Evolutionary conservation across 2,888 invertebrate genomes (phyloP).

Genomic region (Eupsilia transversa): DNA sequence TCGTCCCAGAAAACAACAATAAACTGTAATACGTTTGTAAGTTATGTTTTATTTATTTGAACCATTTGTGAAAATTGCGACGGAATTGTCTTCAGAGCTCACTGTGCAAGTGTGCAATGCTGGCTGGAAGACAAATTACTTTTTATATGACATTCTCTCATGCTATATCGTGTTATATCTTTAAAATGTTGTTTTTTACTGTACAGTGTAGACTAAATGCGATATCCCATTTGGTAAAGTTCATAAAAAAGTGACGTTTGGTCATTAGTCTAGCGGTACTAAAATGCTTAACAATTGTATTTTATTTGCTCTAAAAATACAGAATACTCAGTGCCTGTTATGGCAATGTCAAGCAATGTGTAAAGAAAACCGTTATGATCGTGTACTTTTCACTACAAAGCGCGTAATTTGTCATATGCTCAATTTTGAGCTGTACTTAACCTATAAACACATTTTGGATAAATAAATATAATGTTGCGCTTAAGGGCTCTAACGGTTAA

Average conservation of each 20-base stretch:
- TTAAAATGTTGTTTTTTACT: slow-evolving; percentile 19
- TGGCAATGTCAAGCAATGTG: background rate
- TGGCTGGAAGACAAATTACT: slow-evolving; percentile 54
- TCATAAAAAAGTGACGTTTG: background rate
- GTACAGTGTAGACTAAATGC: background rate
- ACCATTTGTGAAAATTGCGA: slow-evolving; percentile 53
- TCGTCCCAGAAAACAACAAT: slow-evolving; percentile 28
- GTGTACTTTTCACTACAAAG: background rate
- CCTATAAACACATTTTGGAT: slow-evolving; percentile 25
- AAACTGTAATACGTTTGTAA: slow-evolving; percentile 46
- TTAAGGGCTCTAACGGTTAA: slow-evolving; percentile 35
- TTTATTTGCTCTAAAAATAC: background rate
- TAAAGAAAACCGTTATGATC: slow-evolving; percentile 11
- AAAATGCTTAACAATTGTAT: background rate
- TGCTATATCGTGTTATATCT: slow-evolving; percentile 17
- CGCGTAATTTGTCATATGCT: slow-evolving; percentile 3
- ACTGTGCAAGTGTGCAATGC: slow-evolving; percentile 24
- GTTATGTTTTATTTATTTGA: slow-evolving; percentile 61
- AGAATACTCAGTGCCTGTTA: background rate
- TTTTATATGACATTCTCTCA: slow-evolving; percentile 46
- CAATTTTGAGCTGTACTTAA: slow-evolving; percentile 40
- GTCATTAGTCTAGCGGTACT: background rate
- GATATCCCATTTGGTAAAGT: slow-evolving; percentile 1
- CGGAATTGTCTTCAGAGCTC: slow-evolving; percentile 50
- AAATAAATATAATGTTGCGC: slow-evolving; percentile 5